Percentiles rank a stretch among this genome's conserved stretches.
These are phyloP conservation scores for Anolis apletophallus DNA, from an alignment of 2,797 vertebrate species.

Conservation along the genomic window DNA sequence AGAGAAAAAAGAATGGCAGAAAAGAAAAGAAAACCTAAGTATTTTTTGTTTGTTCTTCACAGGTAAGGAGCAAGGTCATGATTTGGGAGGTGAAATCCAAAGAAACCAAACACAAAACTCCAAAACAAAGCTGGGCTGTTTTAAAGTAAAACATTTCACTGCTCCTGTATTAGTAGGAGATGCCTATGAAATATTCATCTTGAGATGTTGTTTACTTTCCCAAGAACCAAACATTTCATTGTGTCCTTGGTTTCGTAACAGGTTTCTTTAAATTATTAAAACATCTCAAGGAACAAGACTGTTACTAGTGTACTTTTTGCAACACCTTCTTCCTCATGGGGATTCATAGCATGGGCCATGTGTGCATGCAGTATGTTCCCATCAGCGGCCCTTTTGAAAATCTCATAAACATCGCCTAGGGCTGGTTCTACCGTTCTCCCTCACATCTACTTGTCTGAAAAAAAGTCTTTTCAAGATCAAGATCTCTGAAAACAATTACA, in stretches of 20 bases:
- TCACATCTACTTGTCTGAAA: background rate
- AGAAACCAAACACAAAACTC: conserved; percentile 28
- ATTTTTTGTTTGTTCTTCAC: background rate
- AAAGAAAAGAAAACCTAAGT: background rate
- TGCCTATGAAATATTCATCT: background rate
- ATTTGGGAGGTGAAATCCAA: conserved; percentile 10
- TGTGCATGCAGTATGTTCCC: background rate
- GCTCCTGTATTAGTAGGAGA: conserved; percentile 27
- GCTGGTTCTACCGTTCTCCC: background rate
- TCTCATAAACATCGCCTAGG: background rate
- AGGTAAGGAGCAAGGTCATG: background rate
- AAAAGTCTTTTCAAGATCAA: background rate
- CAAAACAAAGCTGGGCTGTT: background rate
- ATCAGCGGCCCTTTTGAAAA: background rate
- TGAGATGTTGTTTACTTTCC: conserved; percentile 38
- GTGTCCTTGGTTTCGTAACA: background rate
- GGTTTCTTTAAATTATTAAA: conserved; percentile 12
- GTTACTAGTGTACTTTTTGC: background rate
- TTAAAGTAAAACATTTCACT: conserved; percentile 4
- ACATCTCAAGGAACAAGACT: background rate
- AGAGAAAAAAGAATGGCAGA: background rate
- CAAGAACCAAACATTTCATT: conserved; percentile 23
- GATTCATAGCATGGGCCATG: background rate
- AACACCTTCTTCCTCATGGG: background rate
- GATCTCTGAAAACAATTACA: background rate